phyloP scores from a whole-genome alignment of 1,140 invertebrate genomes.

The Contarinia nasturtii region DNA sequence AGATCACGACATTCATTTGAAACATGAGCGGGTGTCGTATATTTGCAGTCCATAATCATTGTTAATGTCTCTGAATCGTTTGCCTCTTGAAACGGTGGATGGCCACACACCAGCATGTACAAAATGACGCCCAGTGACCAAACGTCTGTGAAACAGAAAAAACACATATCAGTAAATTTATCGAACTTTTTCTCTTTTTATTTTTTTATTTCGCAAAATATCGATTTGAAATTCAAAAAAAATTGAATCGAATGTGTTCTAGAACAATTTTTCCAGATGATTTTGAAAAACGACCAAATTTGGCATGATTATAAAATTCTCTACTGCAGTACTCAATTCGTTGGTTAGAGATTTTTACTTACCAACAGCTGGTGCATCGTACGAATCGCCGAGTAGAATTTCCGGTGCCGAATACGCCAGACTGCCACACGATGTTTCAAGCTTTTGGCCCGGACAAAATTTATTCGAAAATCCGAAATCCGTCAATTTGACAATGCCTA shows the following conservation, averaged over 20 bases:
- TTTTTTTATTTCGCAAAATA: no score
- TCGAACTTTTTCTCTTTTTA: neutral
- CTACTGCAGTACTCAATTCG: no score
- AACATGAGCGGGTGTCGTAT: conserved; percentile 76
- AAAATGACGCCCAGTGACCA: conserved; percentile 97
- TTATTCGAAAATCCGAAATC: conserved; percentile 98
- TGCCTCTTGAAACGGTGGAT: conserved; percentile 94
- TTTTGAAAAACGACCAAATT: no score
- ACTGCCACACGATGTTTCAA: conserved; percentile 98
- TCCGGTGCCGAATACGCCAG: conserved; percentile 98
- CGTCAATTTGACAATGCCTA: conserved; percentile 93
- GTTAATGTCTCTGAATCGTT: conserved; percentile 98
- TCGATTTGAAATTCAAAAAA: no score
- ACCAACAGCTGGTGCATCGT: conserved; percentile 86
- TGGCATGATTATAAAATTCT: no score
- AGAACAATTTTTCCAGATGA: no score
- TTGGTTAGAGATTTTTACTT: no score
- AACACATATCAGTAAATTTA: no score
- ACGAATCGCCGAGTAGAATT: conserved; percentile 89
- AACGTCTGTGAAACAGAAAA: no score
- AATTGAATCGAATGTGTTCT: no score
- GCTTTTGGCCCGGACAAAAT: conserved; percentile 90
- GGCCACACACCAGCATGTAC: conserved; percentile 95
- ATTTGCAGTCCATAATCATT: conserved; percentile 99
- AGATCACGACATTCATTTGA: conserved; percentile 66